Conservation (phyloP, 2,113 vertebrate species). For the Oenanthe melanoleuca region DNA sequence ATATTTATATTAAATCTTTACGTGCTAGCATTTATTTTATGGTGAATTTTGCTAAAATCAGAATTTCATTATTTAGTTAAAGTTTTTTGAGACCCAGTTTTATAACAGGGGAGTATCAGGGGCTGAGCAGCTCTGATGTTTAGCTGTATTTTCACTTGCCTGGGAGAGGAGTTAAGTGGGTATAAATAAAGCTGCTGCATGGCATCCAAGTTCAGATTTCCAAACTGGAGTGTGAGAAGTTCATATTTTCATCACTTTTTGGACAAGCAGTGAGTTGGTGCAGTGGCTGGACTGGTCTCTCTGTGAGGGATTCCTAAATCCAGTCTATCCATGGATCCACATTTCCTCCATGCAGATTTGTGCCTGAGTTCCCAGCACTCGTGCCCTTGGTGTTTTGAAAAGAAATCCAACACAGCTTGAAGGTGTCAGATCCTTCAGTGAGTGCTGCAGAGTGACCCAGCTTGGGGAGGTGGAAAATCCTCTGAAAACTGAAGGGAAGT, state of each 20-base stretch:
- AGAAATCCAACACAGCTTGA: not conserved
- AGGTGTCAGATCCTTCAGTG: not conserved
- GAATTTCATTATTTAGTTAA: not conserved
- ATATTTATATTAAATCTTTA: not conserved
- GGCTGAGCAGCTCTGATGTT: not conserved
- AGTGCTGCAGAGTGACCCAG: not conserved
- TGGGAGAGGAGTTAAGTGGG: not conserved
- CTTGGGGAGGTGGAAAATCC: not conserved
- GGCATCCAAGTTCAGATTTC: not conserved
- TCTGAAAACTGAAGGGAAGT: not conserved
- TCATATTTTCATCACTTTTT: accelerated
- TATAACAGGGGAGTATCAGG: not conserved
- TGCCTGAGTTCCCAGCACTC: not conserved
- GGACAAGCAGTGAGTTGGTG: not conserved
- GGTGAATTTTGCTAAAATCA: not conserved
- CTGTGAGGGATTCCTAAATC: accelerated
- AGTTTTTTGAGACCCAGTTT: not conserved
- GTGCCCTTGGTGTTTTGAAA: not conserved
- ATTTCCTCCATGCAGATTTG: not conserved
- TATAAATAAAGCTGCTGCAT: not conserved
- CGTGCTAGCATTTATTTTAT: not conserved
- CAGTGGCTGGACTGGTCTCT: not conserved
- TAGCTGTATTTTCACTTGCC: not conserved
- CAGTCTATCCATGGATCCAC: accelerated
- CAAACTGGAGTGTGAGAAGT: not conserved